Percentiles rank a stretch among this genome's conserved stretches.
phyloP scores from a whole-genome alignment of 2,797 vertebrate species.

The Varecia variegata region DNA sequence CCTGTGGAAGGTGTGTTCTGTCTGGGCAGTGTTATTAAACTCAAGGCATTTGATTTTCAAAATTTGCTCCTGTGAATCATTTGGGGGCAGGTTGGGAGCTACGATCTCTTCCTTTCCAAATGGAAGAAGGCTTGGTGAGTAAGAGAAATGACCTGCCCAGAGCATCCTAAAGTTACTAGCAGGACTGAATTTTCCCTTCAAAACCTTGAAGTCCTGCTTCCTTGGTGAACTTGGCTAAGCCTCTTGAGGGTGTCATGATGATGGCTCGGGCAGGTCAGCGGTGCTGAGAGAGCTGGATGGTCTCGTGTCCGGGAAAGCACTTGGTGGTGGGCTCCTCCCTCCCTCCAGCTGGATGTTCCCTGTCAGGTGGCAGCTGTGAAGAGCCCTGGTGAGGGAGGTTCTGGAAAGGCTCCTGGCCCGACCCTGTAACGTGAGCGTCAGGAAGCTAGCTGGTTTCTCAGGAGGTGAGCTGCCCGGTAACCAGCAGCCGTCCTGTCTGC shows the following conservation, averaged over 20 bases:
- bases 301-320: background rate
- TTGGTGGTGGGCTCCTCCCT: background rate
- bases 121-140: constrained; percentile 19
- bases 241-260: background rate
- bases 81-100: background rate
- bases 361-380: constrained; percentile 39
- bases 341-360: background rate
- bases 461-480: background rate
- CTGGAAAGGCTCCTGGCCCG: background rate
- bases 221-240: constrained; percentile 6
- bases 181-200: constrained; percentile 27
- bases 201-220: background rate
- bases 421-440: constrained; percentile 4
- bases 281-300: background rate
- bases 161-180: background rate
- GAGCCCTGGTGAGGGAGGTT: background rate
- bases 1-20: background rate
- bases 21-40: background rate
- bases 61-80: background rate
- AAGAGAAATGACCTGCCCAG: background rate
- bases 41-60: background rate
- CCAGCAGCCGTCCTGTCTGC: background rate
- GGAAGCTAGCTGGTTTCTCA: constrained; percentile 38
- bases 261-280: background rate
- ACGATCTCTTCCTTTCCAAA: constrained; percentile 6